These are phyloP conservation scores for Ceratina calcarata DNA, from an alignment of 1,140 invertebrate genomes.

Conservation along the genomic window DNA sequence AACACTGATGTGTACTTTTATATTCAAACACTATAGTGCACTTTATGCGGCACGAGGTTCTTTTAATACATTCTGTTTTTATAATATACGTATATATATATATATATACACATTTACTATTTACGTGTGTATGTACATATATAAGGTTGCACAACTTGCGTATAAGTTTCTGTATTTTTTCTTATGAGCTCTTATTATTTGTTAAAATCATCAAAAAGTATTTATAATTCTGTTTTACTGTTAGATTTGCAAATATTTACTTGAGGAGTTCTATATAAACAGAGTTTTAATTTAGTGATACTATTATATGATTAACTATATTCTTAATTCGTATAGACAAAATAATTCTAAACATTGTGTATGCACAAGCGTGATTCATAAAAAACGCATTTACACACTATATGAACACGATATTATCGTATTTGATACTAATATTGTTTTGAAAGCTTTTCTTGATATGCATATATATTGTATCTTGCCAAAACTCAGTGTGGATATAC, in stretches of 20 bases:
- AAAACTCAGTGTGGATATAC: conserved; percentile 64
- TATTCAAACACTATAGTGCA: conserved; percentile 32
- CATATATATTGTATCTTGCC: conserved; percentile 50
- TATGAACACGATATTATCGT: conserved; percentile 52
- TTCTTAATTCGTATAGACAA: conserved; percentile 32
- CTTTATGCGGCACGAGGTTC: conserved; percentile 36
- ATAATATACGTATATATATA: background rate
- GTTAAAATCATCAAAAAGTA: background rate
- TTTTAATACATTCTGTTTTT: conserved; percentile 29
- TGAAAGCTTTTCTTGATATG: conserved; percentile 64
- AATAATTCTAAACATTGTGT: conserved; percentile 47
- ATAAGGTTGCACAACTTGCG: conserved; percentile 14
- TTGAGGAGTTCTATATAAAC: conserved; percentile 20
- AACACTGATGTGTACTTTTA: conserved; percentile 43
- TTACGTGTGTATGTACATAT: background rate
- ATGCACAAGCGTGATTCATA: conserved; percentile 25
- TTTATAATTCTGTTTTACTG: conserved; percentile 19
- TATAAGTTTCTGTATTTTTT: conserved; percentile 18
- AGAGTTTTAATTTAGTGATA: conserved; percentile 40
- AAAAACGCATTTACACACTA: conserved; percentile 60
- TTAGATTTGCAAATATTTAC: conserved; percentile 40
- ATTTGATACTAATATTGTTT: conserved; percentile 66
- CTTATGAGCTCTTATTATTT: conserved; percentile 21
- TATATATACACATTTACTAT: background rate
- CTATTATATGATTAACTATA: conserved; percentile 29